phyloP scores from a whole-genome alignment of 2,797 vertebrate genomes.

The Sebastiscus albofasciatus region DNA sequence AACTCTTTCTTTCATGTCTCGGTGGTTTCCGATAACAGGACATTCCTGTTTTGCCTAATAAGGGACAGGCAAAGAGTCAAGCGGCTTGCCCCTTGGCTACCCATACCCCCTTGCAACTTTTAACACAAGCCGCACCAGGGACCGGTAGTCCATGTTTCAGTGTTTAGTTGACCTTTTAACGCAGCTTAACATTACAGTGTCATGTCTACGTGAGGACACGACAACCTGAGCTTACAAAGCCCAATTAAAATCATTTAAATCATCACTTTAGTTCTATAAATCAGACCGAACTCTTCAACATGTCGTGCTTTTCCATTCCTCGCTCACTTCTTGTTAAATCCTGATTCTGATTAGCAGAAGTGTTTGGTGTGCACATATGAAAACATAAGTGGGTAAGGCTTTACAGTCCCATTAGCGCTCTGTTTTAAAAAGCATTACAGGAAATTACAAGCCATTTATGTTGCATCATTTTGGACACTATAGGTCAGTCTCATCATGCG shows the following conservation, averaged over 20 bases:
- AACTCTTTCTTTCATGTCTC: constrained; percentile 1
- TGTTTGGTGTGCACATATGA: not conserved
- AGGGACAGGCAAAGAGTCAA: not conserved
- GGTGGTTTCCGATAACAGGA: constrained; percentile 11
- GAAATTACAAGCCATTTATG: not conserved
- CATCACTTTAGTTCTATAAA: not conserved
- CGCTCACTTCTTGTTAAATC: not conserved
- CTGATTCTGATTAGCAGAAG: not conserved
- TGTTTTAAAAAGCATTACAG: not conserved
- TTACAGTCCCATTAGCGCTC: not conserved
- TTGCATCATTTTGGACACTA: not conserved
- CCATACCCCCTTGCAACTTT: constrained; percentile 13
- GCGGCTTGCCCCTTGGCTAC: constrained; percentile 27
- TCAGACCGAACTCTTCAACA: not conserved
- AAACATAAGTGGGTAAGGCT: not conserved
- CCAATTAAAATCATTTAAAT: not conserved
- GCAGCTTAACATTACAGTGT: not conserved
- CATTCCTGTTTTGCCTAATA: constrained; percentile 25
- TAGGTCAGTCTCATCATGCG: not conserved
- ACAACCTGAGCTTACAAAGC: not conserved
- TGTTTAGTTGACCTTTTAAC: not conserved
- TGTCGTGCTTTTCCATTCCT: not conserved
- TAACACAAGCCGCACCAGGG: not conserved
- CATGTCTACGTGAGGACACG: not conserved
- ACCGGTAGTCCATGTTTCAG: not conserved